Conservation (phyloP, 1,140 invertebrate species). For the Psilanteris sp. region DNA sequence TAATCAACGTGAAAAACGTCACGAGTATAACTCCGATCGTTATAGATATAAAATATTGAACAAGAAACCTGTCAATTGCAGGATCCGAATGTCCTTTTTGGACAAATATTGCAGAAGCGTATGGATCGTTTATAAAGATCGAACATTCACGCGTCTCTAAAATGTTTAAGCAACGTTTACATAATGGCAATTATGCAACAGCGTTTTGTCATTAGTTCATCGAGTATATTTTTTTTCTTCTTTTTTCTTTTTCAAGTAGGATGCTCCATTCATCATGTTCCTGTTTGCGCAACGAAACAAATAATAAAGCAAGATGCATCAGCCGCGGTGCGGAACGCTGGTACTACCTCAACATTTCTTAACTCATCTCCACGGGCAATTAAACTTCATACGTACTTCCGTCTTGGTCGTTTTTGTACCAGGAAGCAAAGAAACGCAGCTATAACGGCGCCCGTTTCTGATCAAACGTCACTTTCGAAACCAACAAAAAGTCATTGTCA, state of each 20-base stretch:
- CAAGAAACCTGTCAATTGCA: no score
- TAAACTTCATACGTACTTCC: constrained; percentile 52
- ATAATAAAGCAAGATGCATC: constrained; percentile 54
- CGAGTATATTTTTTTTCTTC: no score
- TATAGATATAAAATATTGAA: no score
- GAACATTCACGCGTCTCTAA: not conserved
- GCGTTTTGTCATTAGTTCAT: constrained; percentile 43
- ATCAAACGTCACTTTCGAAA: no score
- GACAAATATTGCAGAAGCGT: no score
- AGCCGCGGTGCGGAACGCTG: constrained; percentile 25
- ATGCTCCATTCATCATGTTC: constrained; percentile 55
- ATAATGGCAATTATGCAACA: constrained; percentile 26
- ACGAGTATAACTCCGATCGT: no score
- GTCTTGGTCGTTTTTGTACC: constrained; percentile 51
- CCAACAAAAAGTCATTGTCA: no score
- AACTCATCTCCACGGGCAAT: constrained; percentile 51
- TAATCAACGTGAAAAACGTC: no score
- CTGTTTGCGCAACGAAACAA: constrained; percentile 54
- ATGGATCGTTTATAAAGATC: no score
- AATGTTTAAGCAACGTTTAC: constrained; percentile 35
- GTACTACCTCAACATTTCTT: constrained; percentile 51
- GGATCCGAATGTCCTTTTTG: no score
- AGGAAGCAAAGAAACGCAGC: no score
- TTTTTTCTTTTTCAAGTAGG: constrained; percentile 34
- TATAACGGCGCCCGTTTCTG: no score